Evolutionary conservation across 2,113 vertebrate species (phyloP), one percentile per base, ranked within the genome.

Genomic region (Semnornis frantzii): DNA sequence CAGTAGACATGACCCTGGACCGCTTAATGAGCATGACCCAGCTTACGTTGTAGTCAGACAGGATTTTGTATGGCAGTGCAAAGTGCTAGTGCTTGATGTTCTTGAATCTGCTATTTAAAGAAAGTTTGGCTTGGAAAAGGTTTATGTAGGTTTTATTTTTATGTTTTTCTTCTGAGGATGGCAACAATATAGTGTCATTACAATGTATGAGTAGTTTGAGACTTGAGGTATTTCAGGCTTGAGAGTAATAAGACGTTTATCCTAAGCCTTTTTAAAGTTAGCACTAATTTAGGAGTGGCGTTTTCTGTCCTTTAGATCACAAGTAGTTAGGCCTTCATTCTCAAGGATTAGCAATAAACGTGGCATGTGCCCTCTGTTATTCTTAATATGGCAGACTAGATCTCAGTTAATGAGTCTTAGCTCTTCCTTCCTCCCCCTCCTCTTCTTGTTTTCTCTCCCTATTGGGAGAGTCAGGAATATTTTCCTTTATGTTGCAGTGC

Each of bases 371-470:
- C 4, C 77, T 80, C 30, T 85, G 30, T 57, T 89, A 9, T 18
- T 85, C 9, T 54, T 82, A 39, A 0, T 74, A 19, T 46, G 33
- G 12, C 48, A 74, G 28, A 15, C 18, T 82, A 64, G 82, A 28
- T 74, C 21, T 71, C 62, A 20, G 8, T 88, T 92, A n/a, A 15
- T 66, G 7, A 69, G 10, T 48, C 7, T 57, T 60, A 3, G 50
- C 50, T 31, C 18, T 0, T 27, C 5, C 1, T 3, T 1, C 2
- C 1, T 3, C 1, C 2, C 3, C 3, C 2, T 6, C 10, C 8
- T 30, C n/a, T 9, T 10, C 25, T 79, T 55, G 12, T 87, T 93
- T 79, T 59, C 6, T 15, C 1, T 80, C 50, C 21, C 37, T 2
- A 1, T 8, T 20, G 48, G 12, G 27, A 62, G 54, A 52, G 85